phyloP scores from a whole-genome alignment of 1,140 invertebrate genomes.

The Tetramorium parvispinum region DNA sequence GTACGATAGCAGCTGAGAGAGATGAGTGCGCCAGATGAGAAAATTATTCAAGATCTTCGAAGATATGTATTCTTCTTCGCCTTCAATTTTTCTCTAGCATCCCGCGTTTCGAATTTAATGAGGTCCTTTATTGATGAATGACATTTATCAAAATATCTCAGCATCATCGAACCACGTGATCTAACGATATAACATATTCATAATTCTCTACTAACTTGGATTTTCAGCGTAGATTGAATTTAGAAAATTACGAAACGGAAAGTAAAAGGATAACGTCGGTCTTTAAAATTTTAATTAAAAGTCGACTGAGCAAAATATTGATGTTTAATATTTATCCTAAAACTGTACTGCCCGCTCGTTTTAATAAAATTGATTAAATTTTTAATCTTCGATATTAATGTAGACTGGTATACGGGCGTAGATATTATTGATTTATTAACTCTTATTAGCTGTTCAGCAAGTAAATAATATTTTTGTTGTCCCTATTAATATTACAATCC shows the following conservation, averaged over 20 bases:
- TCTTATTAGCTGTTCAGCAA: background rate
- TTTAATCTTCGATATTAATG: conserved; percentile 48
- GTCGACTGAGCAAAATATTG: conserved; percentile 36
- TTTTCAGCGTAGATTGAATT: conserved; percentile 32
- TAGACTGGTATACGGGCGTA: background rate
- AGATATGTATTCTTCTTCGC: conserved; percentile 48
- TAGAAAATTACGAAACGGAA: conserved; percentile 31
- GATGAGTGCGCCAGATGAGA: conserved; percentile 53
- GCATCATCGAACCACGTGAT: conserved; percentile 61
- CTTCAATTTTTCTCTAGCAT: conserved; percentile 43
- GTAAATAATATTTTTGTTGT: background rate
- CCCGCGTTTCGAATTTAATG: conserved; percentile 73
- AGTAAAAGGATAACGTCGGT: conserved; percentile 3
- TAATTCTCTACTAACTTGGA: conserved; percentile 28
- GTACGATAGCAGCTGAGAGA: conserved; percentile 45
- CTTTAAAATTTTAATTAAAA: conserved; percentile 56
- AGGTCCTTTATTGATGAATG: conserved; percentile 76
- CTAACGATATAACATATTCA: conserved; percentile 63
- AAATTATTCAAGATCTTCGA: conserved; percentile 64
- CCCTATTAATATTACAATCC: background rate
- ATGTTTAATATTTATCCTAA: conserved; percentile 44
- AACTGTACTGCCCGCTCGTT: conserved; percentile 15
- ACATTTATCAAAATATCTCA: conserved; percentile 70
- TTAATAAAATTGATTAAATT: conserved; percentile 59
- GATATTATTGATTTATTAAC: conserved; percentile 44